Percentiles rank a stretch among this genome's conserved stretches.
These are phyloP conservation scores for Drosophila nigrodunni DNA, from an alignment of 1,140 invertebrate genomes.

Conservation along the genomic window DNA sequence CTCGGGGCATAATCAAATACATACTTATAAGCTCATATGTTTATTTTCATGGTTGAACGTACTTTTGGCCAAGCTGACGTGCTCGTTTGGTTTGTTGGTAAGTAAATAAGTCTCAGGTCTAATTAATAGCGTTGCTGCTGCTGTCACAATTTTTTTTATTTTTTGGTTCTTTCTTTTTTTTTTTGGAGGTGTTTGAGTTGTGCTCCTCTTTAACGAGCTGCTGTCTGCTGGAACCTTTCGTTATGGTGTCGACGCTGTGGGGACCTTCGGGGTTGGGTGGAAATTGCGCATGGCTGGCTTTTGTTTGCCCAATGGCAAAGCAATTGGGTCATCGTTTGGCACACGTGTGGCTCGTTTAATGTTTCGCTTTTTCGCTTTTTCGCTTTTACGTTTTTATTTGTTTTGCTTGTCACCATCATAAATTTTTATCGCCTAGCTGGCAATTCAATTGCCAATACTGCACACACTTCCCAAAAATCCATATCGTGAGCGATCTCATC, in stretches of 20 bases:
- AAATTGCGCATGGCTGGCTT: slow-evolving; percentile 42
- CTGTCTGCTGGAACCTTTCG: slow-evolving; percentile 28
- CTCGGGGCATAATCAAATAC: slow-evolving; percentile 19
- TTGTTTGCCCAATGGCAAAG: slow-evolving; percentile 49
- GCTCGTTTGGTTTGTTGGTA: slow-evolving; percentile 4
- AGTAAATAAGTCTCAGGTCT: slow-evolving; percentile 30
- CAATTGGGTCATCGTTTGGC: slow-evolving; percentile 69
- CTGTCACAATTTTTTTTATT: slow-evolving; percentile 9
- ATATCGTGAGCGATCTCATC: slow-evolving; percentile 18
- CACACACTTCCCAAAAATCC: slow-evolving; percentile 40
- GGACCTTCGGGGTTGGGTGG: neutral
- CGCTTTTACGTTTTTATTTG: slow-evolving; percentile 52
- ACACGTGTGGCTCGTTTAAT: slow-evolving; percentile 78
- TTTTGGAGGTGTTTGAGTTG: neutral
- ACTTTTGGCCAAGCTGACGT: slow-evolving; percentile 5
- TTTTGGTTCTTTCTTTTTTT: neutral
- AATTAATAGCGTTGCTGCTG: slow-evolving; percentile 35
- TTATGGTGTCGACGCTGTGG: neutral
- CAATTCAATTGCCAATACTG: slow-evolving; percentile 53
- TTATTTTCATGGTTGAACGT: slow-evolving; percentile 18
- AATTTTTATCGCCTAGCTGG: slow-evolving; percentile 67
- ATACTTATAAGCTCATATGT: slow-evolving; percentile 16
- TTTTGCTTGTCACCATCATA: slow-evolving; percentile 61
- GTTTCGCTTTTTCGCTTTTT: slow-evolving; percentile 45
- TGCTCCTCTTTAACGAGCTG: slow-evolving; percentile 28